These are phyloP conservation scores for Nycticorax nycticorax DNA, from an alignment of 2,113 vertebrate genomes.

Conservation along the genomic window DNA sequence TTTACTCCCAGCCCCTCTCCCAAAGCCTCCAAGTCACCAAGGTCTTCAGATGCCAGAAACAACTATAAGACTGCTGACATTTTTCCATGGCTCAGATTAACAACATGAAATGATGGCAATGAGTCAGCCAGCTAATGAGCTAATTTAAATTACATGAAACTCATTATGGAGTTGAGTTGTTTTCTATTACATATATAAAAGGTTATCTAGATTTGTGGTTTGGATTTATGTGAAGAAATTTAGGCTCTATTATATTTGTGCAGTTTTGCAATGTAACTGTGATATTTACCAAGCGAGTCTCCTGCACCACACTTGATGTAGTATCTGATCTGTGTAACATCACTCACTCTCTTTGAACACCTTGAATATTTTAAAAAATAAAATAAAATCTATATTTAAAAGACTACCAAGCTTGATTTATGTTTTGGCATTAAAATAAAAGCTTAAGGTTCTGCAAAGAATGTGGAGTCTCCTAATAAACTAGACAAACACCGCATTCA, in stretches of 20 bases:
- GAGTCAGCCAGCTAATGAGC: neutral
- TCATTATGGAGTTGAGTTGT: neutral
- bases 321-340: neutral
- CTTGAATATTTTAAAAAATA: neutral
- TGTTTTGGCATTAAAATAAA: neutral
- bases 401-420: neutral
- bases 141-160: neutral
- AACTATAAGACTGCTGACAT: neutral
- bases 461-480: neutral
- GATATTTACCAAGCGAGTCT: neutral
- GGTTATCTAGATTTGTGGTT: neutral
- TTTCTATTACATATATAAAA: neutral
- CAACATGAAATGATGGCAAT: neutral
- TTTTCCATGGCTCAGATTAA: neutral
- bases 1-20: neutral
- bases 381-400: neutral
- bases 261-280: neutral
- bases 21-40: neutral
- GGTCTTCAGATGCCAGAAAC: neutral
- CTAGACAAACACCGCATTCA: neutral
- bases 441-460: neutral
- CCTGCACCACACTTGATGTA: neutral
- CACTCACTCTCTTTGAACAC: neutral
- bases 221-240: neutral
- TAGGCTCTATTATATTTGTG: neutral